Conservation (phyloP, 2,797 vertebrate genomes). For the Acipenser oxyrinchus region DNA sequence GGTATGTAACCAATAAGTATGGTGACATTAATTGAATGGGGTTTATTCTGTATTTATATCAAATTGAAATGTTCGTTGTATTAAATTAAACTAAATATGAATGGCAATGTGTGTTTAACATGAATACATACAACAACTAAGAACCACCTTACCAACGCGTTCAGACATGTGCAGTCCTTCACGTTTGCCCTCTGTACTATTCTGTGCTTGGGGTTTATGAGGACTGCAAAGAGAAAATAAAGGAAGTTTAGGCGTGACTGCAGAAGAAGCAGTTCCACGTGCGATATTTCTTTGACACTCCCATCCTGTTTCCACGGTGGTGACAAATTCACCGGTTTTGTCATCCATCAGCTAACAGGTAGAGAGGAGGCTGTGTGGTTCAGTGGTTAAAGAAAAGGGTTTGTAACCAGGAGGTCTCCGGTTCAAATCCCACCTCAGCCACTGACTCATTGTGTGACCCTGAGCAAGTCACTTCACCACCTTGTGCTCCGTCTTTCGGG, state of each 20-base stretch:
- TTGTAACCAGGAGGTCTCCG: no score
- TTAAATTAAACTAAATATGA: not conserved
- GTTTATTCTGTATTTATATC: no score
- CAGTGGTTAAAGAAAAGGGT: no score
- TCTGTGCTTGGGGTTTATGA: slow-evolving; percentile 44
- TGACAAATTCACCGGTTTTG: slow-evolving; percentile 47
- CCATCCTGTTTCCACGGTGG: slow-evolving; percentile 64
- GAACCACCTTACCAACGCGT: not conserved
- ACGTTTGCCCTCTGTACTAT: slow-evolving; percentile 37
- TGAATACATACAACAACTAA: not conserved
- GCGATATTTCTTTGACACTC: slow-evolving; percentile 62
- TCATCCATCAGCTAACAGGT: slow-evolving; percentile 61
- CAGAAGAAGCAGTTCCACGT: slow-evolving; percentile 42
- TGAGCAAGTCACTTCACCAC: no score
- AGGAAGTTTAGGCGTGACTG: slow-evolving; percentile 65
- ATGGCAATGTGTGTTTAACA: not conserved
- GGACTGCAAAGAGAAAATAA: slow-evolving; percentile 55
- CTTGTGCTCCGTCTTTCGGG: no score
- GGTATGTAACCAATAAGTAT: no score
- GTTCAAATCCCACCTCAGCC: no score
- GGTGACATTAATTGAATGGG: no score
- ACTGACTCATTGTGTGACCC: no score
- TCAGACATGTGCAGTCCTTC: slow-evolving; percentile 41
- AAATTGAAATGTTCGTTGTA: not conserved
- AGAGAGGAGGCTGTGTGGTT: no score